Conservation (phyloP, 2,113 vertebrate genomes). For the Semnornis frantzii region DNA sequence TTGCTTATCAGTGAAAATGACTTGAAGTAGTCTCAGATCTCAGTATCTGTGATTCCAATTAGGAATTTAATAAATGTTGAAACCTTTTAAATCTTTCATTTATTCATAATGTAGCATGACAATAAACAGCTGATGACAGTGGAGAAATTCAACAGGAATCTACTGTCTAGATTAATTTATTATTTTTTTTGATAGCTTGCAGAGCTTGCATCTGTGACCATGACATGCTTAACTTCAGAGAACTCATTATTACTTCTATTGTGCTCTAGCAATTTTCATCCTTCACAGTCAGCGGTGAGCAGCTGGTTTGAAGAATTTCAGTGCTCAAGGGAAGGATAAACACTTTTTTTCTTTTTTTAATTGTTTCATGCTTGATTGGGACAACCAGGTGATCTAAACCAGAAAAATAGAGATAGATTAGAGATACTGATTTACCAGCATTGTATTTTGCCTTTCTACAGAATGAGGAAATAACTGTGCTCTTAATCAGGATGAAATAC, state of each 20-base stretch:
- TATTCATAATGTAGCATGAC: conserved; percentile 33
- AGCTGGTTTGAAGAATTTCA: not conserved
- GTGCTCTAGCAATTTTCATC: not conserved
- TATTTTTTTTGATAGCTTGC: not conserved
- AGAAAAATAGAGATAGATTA: not conserved
- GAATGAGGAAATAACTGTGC: not conserved
- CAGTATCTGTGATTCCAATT: conserved; percentile 52
- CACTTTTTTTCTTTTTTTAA: not conserved
- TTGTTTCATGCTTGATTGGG: not conserved
- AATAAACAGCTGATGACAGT: conserved; percentile 36
- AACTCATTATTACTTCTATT: conserved; percentile 11
- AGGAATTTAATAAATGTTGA: conserved; percentile 45
- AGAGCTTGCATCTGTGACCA: not conserved
- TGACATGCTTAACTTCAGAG: not conserved
- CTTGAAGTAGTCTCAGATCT: conserved; percentile 36
- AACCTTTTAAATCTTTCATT: conserved; percentile 17
- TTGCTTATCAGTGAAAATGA: conserved; percentile 35
- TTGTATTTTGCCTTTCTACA: not conserved
- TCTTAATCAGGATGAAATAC: not conserved
- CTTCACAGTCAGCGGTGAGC: not conserved
- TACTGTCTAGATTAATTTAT: not conserved
- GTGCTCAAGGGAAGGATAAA: not conserved
- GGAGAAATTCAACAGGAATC: conserved; percentile 7
- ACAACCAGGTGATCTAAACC: not conserved
- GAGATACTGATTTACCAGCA: not conserved